A percentile compares a stretch with the other conserved stretches of the same genome.
Evolutionary conservation across 2,888 invertebrate genomes (phyloP).

Genomic region (Leptinotarsa juncta): DNA sequence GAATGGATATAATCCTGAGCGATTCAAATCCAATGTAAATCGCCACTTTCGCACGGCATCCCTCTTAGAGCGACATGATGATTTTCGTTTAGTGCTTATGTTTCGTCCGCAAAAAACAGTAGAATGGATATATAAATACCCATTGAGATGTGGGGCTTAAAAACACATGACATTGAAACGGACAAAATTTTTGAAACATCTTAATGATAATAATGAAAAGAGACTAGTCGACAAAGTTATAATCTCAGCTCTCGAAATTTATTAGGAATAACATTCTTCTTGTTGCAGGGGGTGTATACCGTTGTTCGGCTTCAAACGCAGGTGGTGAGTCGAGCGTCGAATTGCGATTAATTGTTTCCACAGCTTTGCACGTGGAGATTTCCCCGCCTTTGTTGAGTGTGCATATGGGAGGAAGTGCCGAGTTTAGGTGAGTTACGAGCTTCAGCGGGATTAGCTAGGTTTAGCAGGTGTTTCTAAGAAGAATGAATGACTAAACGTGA

Average conservation of each 20-base stretch:
- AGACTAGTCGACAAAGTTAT: conserved; percentile 1
- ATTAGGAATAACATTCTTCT: conserved; percentile 6
- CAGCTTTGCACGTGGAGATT: conserved; percentile 76
- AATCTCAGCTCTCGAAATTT: too few species aligned
- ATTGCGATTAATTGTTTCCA: conserved; percentile 74
- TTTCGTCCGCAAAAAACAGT: too few species aligned
- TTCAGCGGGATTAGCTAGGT: not conserved
- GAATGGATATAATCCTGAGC: too few species aligned
- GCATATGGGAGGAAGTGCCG: conserved; percentile 80
- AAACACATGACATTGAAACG: too few species aligned
- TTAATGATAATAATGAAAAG: too few species aligned
- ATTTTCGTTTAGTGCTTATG: too few species aligned
- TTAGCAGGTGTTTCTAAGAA: not conserved
- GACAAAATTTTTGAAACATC: too few species aligned
- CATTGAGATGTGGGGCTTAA: too few species aligned
- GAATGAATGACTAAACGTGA: not conserved
- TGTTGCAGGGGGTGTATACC: conserved; percentile 70
- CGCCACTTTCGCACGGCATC: too few species aligned
- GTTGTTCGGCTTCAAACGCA: conserved; percentile 77
- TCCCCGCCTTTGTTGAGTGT: conserved; percentile 76
- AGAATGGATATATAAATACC: too few species aligned
- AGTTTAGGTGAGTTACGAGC: conserved; percentile 66
- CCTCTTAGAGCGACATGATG: too few species aligned
- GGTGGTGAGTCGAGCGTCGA: conserved; percentile 79
- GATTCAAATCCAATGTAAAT: too few species aligned